Evolutionary conservation across 2,113 vertebrate genomes (phyloP).

Genomic region (Pholis gunnellus): DNA sequence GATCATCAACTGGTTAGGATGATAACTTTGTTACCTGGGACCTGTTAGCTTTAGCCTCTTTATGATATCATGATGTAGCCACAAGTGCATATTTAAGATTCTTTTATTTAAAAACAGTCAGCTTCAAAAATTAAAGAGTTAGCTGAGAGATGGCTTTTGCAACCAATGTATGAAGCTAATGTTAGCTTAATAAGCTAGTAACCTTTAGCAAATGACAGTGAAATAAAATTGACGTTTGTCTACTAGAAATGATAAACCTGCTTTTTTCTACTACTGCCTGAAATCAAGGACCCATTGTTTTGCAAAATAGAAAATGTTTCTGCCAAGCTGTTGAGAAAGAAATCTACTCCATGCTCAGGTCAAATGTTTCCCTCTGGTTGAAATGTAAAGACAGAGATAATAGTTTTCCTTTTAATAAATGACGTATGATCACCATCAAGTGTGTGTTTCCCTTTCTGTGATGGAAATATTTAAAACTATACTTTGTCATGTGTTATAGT

Average conservation of each 20-base stretch:
- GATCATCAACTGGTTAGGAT: background rate
- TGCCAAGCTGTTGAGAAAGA: background rate
- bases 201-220: background rate
- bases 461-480: constrained; percentile 13
- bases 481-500: constrained; percentile 8
- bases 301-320: background rate
- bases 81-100: background rate
- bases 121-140: background rate
- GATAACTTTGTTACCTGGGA: background rate
- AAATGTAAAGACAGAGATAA: constrained; percentile 17
- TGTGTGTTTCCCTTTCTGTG: constrained; percentile 3
- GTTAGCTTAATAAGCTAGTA: background rate
- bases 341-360: background rate
- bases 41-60: background rate
- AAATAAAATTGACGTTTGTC: background rate
- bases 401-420: constrained; percentile 6
- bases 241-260: background rate
- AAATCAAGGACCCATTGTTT: background rate
- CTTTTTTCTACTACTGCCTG: background rate
- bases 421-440: background rate
- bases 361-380: constrained; percentile 16
- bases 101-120: background rate
- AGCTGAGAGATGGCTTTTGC: background rate
- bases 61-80: background rate
- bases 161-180: background rate